Evolutionary conservation across 2,888 invertebrate species (phyloP).

Genomic region (Mythimna loreyi): DNA sequence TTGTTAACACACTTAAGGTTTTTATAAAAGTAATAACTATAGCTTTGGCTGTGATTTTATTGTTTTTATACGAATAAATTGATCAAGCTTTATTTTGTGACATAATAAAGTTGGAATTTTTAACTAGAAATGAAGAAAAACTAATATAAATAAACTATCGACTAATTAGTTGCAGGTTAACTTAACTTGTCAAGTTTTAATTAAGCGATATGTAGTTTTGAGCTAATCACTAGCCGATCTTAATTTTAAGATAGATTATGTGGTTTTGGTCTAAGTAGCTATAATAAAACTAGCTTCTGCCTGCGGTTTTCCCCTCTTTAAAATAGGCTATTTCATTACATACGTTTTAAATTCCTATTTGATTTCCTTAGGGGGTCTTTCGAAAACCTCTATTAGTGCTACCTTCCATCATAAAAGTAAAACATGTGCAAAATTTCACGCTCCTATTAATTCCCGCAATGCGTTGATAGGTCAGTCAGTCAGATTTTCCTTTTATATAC

Average conservation of each 20-base stretch:
- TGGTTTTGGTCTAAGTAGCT: neutral
- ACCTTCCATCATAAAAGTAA: too few species aligned
- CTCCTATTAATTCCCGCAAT: too few species aligned
- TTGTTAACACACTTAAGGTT: conserved; percentile 21
- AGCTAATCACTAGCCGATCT: neutral
- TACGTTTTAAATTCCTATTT: too few species aligned
- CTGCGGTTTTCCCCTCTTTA: too few species aligned
- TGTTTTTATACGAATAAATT: neutral
- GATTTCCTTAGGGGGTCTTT: too few species aligned
- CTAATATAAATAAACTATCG: conserved; percentile 20
- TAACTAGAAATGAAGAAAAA: conserved; percentile 8
- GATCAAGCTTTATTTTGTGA: conserved; percentile 3
- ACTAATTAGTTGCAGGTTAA: conserved; percentile 9
- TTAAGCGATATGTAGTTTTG: conserved; percentile 8
- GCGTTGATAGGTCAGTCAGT: too few species aligned
- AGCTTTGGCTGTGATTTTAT: neutral
- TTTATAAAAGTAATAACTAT: neutral
- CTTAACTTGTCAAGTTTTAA: conserved; percentile 14
- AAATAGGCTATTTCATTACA: too few species aligned
- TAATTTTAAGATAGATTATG: conserved; percentile 7
- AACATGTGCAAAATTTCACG: too few species aligned
- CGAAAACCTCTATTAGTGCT: too few species aligned
- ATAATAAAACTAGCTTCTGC: too few species aligned
- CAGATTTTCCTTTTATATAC: too few species aligned
- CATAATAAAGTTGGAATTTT: neutral